Evolutionary conservation across 64 coral and sea anemone genomes (phyloP).

Genomic region (Dendronephthya gigantea): DNA sequence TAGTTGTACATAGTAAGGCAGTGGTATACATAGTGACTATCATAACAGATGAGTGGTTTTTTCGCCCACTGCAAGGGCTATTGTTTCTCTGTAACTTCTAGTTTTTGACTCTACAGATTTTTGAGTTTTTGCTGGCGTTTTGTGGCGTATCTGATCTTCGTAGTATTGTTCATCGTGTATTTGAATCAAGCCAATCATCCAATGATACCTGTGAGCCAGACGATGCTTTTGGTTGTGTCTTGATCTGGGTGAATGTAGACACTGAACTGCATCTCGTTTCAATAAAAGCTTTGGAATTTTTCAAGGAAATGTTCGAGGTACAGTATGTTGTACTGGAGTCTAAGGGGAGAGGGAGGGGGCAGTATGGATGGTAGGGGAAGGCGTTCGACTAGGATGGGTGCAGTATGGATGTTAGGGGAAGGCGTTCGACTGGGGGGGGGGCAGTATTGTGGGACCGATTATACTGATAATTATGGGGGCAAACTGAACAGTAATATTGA

Average conservation of each 20-base stretch:
- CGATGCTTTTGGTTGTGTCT: constrained; percentile 47
- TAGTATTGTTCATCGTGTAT: background rate
- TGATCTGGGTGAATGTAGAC: constrained; percentile 63
- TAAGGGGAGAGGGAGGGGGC: too few species aligned
- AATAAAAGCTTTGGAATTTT: constrained; percentile 66
- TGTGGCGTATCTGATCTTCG: constrained; percentile 2
- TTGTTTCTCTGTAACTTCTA: background rate
- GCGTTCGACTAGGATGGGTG: background rate
- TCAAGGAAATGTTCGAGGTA: constrained; percentile 95
- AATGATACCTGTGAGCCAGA: constrained; percentile 37
- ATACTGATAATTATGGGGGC: too few species aligned
- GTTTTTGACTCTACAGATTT: constrained; percentile 36
- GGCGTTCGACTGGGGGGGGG: too few species aligned
- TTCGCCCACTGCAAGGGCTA: too few species aligned
- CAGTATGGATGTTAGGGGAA: too few species aligned
- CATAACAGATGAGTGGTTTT: too few species aligned
- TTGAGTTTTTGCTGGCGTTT: constrained; percentile 63
- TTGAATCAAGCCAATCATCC: background rate
- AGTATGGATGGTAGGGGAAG: background rate
- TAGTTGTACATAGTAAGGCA: too few species aligned
- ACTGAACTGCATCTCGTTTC: constrained; percentile 58
- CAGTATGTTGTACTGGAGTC: background rate
- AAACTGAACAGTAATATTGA: too few species aligned
- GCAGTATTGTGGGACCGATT: too few species aligned
- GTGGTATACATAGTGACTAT: too few species aligned